These are phyloP conservation scores for Rattus norvegicus DNA, from an alignment of 2,113 vertebrate genomes.

Conservation along the genomic window DNA sequence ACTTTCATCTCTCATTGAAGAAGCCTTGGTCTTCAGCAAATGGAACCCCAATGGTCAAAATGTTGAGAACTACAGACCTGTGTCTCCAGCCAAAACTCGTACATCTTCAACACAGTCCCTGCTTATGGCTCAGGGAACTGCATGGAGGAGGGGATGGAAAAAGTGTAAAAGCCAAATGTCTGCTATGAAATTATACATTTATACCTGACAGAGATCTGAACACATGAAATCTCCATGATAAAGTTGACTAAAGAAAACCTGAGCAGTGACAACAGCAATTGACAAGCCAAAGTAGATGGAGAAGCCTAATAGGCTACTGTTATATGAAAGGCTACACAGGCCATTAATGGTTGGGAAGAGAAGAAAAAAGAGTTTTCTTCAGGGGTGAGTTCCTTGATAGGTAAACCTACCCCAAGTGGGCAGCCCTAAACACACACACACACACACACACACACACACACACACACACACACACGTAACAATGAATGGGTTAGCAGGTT, in stretches of 20 bases:
- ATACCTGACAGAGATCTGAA: neutral
- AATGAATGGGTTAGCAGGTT: neutral
- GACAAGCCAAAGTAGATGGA: neutral
- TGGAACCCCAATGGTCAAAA: neutral
- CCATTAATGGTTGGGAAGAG: neutral
- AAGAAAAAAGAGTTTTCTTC: neutral
- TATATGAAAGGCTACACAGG: neutral
- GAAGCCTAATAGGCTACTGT: neutral
- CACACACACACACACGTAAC: too few species aligned
- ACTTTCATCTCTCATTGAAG: neutral
- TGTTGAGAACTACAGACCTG: neutral
- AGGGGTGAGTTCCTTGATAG: neutral
- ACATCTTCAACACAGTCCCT: neutral
- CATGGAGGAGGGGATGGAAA: neutral
- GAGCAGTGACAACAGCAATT: neutral
- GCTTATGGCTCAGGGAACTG: neutral
- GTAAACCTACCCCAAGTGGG: neutral
- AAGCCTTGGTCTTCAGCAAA: neutral
- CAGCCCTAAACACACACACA: neutral
- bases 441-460: too few species aligned
- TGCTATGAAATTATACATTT: neutral
- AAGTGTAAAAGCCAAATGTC: neutral
- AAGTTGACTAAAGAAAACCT: neutral
- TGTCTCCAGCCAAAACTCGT: neutral
- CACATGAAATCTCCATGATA: neutral